Percentiles rank a stretch among this genome's conserved stretches.
phyloP scores from a whole-genome alignment of 1,140 invertebrate species.

The Heliconius nattereri region DNA sequence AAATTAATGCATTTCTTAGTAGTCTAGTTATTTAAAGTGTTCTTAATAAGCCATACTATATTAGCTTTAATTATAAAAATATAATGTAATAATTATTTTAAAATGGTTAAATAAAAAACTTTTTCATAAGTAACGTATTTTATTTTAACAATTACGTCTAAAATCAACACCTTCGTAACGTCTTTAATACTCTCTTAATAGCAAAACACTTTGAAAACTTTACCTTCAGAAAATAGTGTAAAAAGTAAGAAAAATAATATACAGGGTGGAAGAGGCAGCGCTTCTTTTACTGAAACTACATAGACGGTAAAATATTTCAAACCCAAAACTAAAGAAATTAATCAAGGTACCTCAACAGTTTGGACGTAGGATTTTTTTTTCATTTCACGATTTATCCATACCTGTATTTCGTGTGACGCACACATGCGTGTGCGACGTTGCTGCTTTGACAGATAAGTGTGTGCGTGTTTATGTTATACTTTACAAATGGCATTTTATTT shows the following conservation, averaged over 20 bases:
- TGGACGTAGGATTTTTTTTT: too few species aligned
- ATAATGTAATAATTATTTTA: background rate
- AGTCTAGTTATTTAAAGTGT: background rate
- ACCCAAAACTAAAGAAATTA: too few species aligned
- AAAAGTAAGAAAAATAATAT: constrained; percentile 19
- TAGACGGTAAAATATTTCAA: too few species aligned
- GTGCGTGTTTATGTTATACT: too few species aligned
- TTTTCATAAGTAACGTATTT: constrained; percentile 53
- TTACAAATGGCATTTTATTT: too few species aligned
- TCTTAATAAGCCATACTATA: background rate
- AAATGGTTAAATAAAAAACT: constrained; percentile 34
- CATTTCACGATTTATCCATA: too few species aligned
- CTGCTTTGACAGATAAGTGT: too few species aligned
- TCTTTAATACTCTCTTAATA: constrained; percentile 31
- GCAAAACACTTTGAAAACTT: constrained; percentile 31
- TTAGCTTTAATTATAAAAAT: background rate
- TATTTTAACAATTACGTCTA: constrained; percentile 65
- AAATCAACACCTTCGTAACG: constrained; percentile 56
- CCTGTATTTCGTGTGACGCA: too few species aligned
- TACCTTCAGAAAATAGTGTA: constrained; percentile 32
- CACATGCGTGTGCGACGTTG: too few species aligned
- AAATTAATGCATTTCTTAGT: background rate
- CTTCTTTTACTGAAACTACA: too few species aligned
- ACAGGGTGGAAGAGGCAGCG: too few species aligned
- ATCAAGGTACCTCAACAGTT: too few species aligned